Evolutionary conservation across 2,797 vertebrate species (phyloP).

Genomic region (Tragelaphus eurycerus): DNA sequence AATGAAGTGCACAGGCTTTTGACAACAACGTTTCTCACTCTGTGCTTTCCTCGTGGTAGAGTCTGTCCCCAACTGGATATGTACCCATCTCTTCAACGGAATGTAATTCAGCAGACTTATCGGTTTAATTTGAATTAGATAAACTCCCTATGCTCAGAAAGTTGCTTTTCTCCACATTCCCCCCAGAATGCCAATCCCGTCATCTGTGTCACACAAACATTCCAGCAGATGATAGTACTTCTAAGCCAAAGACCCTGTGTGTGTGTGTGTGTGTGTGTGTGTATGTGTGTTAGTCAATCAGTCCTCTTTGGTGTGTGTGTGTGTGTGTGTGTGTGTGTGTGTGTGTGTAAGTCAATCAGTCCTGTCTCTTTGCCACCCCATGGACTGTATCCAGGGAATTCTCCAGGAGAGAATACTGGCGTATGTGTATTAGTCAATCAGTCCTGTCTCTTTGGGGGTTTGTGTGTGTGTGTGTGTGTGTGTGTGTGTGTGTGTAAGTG

Average conservation of each 20-base stretch:
- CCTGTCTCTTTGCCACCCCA: not conserved
- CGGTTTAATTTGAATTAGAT: not conserved
- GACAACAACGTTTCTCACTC: not conserved
- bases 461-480: too few species aligned
- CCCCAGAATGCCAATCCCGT: accelerated
- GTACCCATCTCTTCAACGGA: not conserved
- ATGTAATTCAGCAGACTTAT: not conserved
- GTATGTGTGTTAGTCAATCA: not conserved
- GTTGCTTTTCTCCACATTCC: not conserved
- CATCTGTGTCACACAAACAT: accelerated
- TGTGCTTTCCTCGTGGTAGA: accelerated
- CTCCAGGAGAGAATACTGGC: not conserved
- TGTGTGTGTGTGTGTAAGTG: too few species aligned
- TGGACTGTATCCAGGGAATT: not conserved
- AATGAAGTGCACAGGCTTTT: not conserved
- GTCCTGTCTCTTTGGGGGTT: not conserved
- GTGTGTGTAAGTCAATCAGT: not conserved
- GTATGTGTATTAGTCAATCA: not conserved
- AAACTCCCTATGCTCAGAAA: not conserved
- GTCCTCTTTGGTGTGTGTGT: not conserved
- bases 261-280: not conserved
- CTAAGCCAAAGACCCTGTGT: not conserved
- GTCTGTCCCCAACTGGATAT: not conserved
- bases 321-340: too few species aligned
- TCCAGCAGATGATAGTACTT: accelerated